A percentile compares a stretch with the other conserved stretches of the same genome.
phyloP scores from a whole-genome alignment of 2,113 vertebrate genomes.

The Phylloscopus whistleri region DNA sequence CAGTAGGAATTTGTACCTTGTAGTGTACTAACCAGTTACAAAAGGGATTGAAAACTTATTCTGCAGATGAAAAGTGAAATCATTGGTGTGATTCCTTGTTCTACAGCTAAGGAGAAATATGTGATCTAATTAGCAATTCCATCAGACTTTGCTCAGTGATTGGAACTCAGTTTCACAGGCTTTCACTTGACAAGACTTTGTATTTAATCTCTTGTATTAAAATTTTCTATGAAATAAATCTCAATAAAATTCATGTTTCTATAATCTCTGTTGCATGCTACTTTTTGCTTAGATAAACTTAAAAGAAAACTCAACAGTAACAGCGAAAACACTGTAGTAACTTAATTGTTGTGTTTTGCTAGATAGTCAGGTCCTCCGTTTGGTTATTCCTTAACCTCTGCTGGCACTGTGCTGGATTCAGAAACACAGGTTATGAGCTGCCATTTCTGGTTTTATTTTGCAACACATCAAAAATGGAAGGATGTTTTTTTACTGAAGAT shows the following conservation, averaged over 20 bases:
- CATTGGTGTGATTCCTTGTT: conserved; percentile 31
- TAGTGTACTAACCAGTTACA: conserved; percentile 7
- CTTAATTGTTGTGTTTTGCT: neutral
- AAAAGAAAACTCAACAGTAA: neutral
- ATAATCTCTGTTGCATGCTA: neutral
- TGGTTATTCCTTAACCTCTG: neutral
- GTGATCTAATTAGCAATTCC: conserved; percentile 62
- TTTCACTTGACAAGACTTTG: conserved; percentile 41
- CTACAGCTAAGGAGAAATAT: conserved; percentile 46
- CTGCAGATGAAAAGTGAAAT: conserved; percentile 10
- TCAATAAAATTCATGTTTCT: conserved; percentile 17
- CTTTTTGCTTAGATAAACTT: neutral
- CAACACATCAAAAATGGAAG: neutral
- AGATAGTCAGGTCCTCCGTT: neutral
- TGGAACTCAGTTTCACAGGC: conserved; percentile 47
- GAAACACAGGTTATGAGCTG: neutral
- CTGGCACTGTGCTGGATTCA: neutral
- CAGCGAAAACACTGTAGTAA: neutral
- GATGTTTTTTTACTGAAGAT: neutral
- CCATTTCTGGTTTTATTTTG: neutral
- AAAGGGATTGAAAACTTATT: conserved; percentile 28
- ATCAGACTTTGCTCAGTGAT: conserved; percentile 53
- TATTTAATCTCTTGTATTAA: conserved; percentile 55
- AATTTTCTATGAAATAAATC: conserved; percentile 31
- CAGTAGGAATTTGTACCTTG: conserved; percentile 1